These are phyloP conservation scores for Leontocebus nigricollis DNA, from an alignment of 2,797 vertebrate genomes.

Conservation along the genomic window DNA sequence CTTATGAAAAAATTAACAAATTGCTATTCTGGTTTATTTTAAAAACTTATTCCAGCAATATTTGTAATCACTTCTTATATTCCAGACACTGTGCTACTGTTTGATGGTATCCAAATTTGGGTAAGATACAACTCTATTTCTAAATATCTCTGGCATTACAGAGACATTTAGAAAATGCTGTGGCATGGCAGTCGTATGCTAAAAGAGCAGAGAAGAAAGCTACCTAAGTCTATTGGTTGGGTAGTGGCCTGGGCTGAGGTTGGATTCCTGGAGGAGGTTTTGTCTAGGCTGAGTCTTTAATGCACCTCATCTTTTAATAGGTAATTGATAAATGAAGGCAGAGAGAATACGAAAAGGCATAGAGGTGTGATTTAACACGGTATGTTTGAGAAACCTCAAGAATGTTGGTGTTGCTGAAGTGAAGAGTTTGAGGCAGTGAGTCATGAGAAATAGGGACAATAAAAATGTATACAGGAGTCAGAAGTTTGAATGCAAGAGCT, in stretches of 20 bases:
- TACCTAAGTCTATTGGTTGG: too few relatives aligned
- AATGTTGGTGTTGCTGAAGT: background rate
- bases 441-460: background rate
- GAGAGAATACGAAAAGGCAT: background rate
- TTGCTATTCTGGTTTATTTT: background rate
- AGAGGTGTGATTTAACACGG: rapidly evolving
- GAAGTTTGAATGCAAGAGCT: background rate
- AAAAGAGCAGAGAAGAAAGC: too few relatives aligned
- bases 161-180: background rate
- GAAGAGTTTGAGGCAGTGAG: background rate
- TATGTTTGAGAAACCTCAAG: background rate
- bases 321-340: too few relatives aligned
- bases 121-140: background rate
- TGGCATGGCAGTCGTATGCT: rapidly evolving
- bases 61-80: background rate
- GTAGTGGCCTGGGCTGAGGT: too few relatives aligned
- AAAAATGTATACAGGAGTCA: background rate
- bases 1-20: background rate
- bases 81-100: too few relatives aligned
- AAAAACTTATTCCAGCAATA: background rate
- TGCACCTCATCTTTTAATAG: background rate
- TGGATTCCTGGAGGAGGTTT: background rate
- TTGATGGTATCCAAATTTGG: background rate
- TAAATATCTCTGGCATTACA: background rate
- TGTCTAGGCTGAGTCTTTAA: background rate